Percentiles rank a stretch among this genome's conserved stretches.
These are phyloP conservation scores for Laothoe populi DNA, from an alignment of 2,888 invertebrate species.

Conservation along the genomic window DNA sequence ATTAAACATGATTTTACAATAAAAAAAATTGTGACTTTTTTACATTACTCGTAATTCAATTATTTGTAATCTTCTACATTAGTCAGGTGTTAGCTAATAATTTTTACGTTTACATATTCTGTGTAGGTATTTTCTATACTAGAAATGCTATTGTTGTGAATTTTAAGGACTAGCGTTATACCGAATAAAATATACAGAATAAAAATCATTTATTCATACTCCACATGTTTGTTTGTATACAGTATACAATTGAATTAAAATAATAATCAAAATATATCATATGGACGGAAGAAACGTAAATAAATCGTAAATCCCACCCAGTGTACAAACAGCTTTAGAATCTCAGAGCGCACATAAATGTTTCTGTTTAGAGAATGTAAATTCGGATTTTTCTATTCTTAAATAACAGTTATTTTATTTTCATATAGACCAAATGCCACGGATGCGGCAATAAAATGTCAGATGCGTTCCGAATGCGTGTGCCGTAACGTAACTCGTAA, in stretches of 20 bases:
- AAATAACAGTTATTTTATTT: conserved; percentile 64
- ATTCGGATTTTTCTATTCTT: conserved; percentile 46
- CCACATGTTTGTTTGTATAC: conserved; percentile 12
- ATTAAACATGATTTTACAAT: too few species aligned
- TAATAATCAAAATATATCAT: conserved; percentile 22
- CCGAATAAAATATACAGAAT: too few species aligned
- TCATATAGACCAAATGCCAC: conserved; percentile 50
- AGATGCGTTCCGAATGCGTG: conserved; percentile 44
- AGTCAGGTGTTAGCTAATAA: too few species aligned
- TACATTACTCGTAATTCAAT: too few species aligned
- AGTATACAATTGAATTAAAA: conserved; percentile 12
- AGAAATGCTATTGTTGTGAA: too few species aligned
- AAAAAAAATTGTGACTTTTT: too few species aligned
- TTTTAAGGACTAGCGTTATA: too few species aligned
- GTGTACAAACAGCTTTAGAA: conserved; percentile 38
- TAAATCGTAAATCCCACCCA: conserved; percentile 29
- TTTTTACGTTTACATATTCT: too few species aligned
- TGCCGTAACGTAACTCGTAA: conserved; percentile 37
- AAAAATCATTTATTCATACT: neutral
- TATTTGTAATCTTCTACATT: too few species aligned
- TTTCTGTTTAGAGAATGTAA: conserved; percentile 47
- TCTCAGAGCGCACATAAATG: conserved; percentile 39
- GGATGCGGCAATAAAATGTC: conserved; percentile 49
- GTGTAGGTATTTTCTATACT: too few species aligned
- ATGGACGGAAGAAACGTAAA: conserved; percentile 9